Evolutionary conservation across 2,797 vertebrate species (phyloP).

Genomic region (Gallinago solitaria): DNA sequence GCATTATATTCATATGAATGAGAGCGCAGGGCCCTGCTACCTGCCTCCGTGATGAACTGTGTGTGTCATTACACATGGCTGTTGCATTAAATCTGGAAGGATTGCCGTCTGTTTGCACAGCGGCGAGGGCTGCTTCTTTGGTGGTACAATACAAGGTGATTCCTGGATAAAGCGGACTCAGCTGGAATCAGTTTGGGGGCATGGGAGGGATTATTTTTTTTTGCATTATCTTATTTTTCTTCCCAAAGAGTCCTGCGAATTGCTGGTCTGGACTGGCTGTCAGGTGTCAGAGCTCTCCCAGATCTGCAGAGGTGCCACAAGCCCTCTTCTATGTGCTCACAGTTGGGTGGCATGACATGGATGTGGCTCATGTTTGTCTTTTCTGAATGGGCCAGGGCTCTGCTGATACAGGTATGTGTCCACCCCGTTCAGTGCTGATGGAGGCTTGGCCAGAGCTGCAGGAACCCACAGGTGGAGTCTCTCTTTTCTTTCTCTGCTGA

Average conservation of each 20-base stretch:
- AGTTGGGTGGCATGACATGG: no score
- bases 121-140: neutral
- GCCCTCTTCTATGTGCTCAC: fast-evolving
- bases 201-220: neutral
- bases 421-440: fast-evolving
- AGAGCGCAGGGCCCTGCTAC: constrained; percentile 32
- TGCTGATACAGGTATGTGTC: fast-evolving
- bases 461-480: neutral
- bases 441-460: neutral
- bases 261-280: neutral
- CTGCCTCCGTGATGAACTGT: constrained; percentile 54
- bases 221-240: neutral
- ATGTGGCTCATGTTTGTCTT: neutral
- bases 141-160: neutral
- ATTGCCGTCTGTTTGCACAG: neutral
- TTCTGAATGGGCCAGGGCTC: neutral
- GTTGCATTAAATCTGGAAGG: constrained; percentile 53
- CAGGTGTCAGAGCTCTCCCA: neutral
- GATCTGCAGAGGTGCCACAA: neutral
- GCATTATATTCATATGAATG: constrained; percentile 65
- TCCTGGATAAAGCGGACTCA: neutral
- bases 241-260: neutral
- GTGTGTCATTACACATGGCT: constrained; percentile 52
- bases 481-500: neutral
- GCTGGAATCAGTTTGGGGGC: neutral